Percentiles rank a stretch among this genome's conserved stretches.
Evolutionary conservation across 2,888 invertebrate genomes (phyloP).

Genomic region (Clostera curtula): DNA sequence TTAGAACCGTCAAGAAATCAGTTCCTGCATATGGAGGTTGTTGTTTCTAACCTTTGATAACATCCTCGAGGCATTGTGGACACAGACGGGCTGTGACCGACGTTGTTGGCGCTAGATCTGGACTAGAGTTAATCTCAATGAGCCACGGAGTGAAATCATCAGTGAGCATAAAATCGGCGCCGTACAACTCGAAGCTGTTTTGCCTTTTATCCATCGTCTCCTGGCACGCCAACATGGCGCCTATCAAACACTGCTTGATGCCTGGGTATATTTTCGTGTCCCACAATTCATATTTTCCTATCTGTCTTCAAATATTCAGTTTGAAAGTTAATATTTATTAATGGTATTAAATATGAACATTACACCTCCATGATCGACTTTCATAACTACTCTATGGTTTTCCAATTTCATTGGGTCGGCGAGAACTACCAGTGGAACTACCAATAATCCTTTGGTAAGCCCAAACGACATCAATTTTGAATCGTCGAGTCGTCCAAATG

Average conservation of each 20-base stretch:
- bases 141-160: slow-evolving; percentile 93
- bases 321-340: slow-evolving; percentile 10
- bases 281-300: slow-evolving; percentile 87
- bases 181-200: slow-evolving; percentile 94
- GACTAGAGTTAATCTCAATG: slow-evolving; percentile 95
- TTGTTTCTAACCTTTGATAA: slow-evolving; percentile 86
- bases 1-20: neutral
- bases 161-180: slow-evolving; percentile 96
- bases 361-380: no score
- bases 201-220: slow-evolving; percentile 85
- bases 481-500: no score
- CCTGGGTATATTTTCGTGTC: slow-evolving; percentile 91
- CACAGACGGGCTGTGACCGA: slow-evolving; percentile 91
- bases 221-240: slow-evolving; percentile 90
- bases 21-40: neutral
- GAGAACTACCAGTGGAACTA: no score
- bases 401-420: no score
- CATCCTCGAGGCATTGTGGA: slow-evolving; percentile 90
- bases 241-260: slow-evolving; percentile 84
- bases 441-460: no score
- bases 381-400: no score
- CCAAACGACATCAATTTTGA: no score
- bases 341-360: neutral
- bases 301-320: slow-evolving; percentile 71
- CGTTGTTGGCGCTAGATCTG: slow-evolving; percentile 93